Evolutionary conservation across 1,140 invertebrate genomes (phyloP).

Genomic region (Drosophila murphyi): DNA sequence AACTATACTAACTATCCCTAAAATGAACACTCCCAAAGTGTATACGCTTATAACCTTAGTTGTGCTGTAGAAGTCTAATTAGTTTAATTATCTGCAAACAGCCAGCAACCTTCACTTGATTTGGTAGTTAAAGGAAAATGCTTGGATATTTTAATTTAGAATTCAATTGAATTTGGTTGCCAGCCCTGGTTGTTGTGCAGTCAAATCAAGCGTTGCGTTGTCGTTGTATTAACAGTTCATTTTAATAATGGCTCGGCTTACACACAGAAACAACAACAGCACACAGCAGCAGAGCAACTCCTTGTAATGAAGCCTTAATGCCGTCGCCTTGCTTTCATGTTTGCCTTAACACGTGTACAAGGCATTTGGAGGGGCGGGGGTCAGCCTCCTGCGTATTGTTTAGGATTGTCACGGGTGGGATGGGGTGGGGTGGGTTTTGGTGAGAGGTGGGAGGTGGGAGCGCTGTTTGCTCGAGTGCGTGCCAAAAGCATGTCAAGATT

Average conservation of each 20-base stretch:
- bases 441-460: neutral
- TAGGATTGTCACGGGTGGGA: slow-evolving; percentile 1
- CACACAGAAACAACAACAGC: slow-evolving; percentile 5
- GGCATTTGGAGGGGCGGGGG: slow-evolving; percentile 15
- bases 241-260: slow-evolving; percentile 56
- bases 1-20: too few relatives aligned
- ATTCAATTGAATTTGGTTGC: slow-evolving; percentile 46
- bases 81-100: too few relatives aligned
- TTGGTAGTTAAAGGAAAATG: neutral
- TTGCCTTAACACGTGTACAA: slow-evolving; percentile 65
- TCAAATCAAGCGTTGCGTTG: slow-evolving; percentile 56
- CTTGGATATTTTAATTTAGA: slow-evolving; percentile 27
- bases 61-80: too few relatives aligned
- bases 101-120: too few relatives aligned
- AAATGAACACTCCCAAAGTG: too few relatives aligned
- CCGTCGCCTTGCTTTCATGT: slow-evolving; percentile 57
- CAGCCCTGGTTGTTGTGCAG: slow-evolving; percentile 33
- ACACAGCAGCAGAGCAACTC: slow-evolving; percentile 36
- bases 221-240: slow-evolving; percentile 76
- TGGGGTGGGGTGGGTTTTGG: neutral
- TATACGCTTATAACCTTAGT: too few relatives aligned
- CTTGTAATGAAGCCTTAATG: slow-evolving; percentile 76
- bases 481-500: slow-evolving; percentile 69
- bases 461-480: slow-evolving; percentile 37
- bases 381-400: slow-evolving; percentile 29